Evolutionary conservation across 2,888 invertebrate genomes (phyloP), one percentile per base, ranked within the genome.

Genomic region (Drosophila histrio): DNA sequence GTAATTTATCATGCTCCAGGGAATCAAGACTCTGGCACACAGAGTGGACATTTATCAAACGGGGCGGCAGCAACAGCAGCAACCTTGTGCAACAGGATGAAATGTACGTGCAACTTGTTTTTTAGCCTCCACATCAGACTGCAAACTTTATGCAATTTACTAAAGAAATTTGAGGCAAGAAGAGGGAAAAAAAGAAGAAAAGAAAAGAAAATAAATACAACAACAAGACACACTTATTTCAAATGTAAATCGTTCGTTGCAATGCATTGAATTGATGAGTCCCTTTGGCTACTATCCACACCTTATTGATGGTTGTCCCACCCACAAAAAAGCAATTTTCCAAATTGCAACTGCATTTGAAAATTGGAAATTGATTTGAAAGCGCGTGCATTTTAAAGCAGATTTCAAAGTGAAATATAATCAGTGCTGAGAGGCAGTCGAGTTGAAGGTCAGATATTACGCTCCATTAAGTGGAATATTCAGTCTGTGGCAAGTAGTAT

Each of bases 311-410:
- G 28, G 1, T 17, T 28, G 4, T 21, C 30, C 5, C 24, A 39
- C 15, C 30, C 43, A 63, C 70, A 71, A 78, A 71, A 78, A 77
- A 77, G 73, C 84, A 84, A 88, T 86, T 88, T 86, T 58, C 62
- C 66, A 88, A 86, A 88, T 88, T 87, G 75, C 77, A 73, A 69
- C 74, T 69, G 53, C 80, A 74, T 77, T 87, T 13, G 60, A 34
- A 52, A 72, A 78, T 87, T 13, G 60, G 39, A 52, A 72, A 72
- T 69, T 72, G 87, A 84, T 80, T 85, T 72, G 71, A 66, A 47
- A 76, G 72, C 58, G 72, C 58, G 56, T 59, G 59, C 59, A 59
- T 34, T 49, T 53, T 36, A 13, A 7, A 53, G 34, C 32, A 46
- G 46, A 34, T 30, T 26, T 19, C 34, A 22, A 38, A 19, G 19